These are phyloP conservation scores for Petrophora chlorosata DNA, from an alignment of 2,888 invertebrate species.

Conservation along the genomic window DNA sequence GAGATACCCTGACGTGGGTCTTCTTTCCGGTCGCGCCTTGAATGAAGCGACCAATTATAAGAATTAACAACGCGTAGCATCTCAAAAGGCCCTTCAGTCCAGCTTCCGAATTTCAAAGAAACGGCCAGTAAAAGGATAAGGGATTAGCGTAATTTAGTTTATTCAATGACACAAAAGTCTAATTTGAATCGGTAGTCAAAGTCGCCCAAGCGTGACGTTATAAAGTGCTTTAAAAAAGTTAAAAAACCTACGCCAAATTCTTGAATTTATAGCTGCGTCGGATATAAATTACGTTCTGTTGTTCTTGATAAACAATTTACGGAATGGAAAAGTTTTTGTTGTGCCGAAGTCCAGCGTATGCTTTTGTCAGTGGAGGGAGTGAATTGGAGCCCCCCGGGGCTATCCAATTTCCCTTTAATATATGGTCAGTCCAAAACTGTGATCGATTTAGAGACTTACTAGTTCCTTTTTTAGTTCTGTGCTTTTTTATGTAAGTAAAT, in stretches of 20 bases:
- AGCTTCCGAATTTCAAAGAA: constrained; percentile 80
- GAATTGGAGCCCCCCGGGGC: constrained; percentile 60
- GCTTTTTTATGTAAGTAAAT: constrained; percentile 21
- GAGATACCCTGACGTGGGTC: constrained; percentile 71
- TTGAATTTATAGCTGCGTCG: constrained; percentile 14
- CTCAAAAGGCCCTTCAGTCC: constrained; percentile 61
- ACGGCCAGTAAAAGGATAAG: constrained; percentile 53
- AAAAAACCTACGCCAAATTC: constrained; percentile 20
- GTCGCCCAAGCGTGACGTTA: constrained; percentile 38
- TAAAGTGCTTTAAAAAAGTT: constrained; percentile 27
- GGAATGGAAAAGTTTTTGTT: constrained; percentile 51
- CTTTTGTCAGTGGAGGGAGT: constrained; percentile 55
- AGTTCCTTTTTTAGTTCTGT: constrained; percentile 20
- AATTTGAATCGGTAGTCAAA: constrained; percentile 39
- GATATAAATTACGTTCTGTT: constrained; percentile 41
- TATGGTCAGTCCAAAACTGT: constrained; percentile 48
- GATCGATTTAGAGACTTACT: constrained; percentile 41
- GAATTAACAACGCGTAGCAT: constrained; percentile 61
- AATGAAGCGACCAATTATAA: constrained; percentile 78
- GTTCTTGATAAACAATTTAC: constrained; percentile 46
- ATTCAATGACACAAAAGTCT: constrained; percentile 44
- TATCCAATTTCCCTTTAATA: constrained; percentile 62
- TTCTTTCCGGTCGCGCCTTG: constrained; percentile 68
- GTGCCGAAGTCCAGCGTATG: constrained; percentile 52
- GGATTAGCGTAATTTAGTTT: constrained; percentile 69